A percentile compares a stretch with the other conserved stretches of the same genome.
These are phyloP conservation scores for Bactericera cockerelli DNA, from an alignment of 1,140 invertebrate genomes.

Conservation along the genomic window DNA sequence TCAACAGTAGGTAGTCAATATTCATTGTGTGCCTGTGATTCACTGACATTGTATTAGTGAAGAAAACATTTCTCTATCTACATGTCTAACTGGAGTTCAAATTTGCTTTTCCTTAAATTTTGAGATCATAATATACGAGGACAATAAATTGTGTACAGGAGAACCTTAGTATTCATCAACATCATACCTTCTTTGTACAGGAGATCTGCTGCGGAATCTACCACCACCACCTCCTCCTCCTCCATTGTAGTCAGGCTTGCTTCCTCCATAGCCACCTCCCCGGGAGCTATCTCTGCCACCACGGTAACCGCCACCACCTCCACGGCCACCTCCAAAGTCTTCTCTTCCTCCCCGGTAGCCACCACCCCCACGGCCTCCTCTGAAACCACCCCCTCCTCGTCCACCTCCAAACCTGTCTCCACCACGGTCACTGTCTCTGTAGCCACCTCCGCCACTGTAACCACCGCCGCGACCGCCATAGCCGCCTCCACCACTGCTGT, in stretches of 20 bases:
- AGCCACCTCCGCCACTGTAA: slow-evolving; percentile 16
- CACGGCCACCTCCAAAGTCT: slow-evolving; percentile 1
- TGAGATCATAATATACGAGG: no score
- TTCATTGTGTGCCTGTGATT: no score
- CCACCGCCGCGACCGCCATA: slow-evolving; percentile 31
- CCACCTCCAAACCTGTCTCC: slow-evolving; percentile 30
- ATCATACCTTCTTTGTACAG: slow-evolving; percentile 13
- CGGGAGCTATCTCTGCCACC: slow-evolving; percentile 9
- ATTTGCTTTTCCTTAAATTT: no score
- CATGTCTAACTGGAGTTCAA: no score
- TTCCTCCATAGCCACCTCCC: slow-evolving; percentile 13
- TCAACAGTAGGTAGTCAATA: no score
- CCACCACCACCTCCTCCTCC: slow-evolving; percentile 15
- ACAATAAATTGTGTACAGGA: no score
- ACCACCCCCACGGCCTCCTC: slow-evolving; percentile 29
- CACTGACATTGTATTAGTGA: no score
- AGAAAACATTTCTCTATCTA: no score
- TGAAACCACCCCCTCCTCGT: slow-evolving; percentile 32
- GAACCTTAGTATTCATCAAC: slow-evolving; percentile 2
- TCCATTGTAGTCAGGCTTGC: slow-evolving; percentile 10
- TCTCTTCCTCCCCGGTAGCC: slow-evolving; percentile 26
- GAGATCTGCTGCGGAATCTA: slow-evolving; percentile 19
- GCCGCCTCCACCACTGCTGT: slow-evolving; percentile 31
- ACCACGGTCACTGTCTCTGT: slow-evolving; percentile 24
- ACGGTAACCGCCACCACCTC: slow-evolving; percentile 14